Evolutionary conservation across 2,888 invertebrate species (phyloP).

Genomic region (Lacanobia wlatinum): DNA sequence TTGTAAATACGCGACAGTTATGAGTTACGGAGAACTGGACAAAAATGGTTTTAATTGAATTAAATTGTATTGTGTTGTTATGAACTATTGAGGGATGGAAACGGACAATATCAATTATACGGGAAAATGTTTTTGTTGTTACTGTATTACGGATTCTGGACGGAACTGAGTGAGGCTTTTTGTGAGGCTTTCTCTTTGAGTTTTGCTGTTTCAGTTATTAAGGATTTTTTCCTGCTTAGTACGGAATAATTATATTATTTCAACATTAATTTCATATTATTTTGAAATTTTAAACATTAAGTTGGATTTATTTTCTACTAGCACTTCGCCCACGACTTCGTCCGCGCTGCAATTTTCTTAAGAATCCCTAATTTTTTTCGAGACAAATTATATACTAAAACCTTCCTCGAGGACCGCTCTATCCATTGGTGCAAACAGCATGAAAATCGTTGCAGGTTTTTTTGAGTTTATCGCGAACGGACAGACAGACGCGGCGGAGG

Average conservation of each 20-base stretch:
- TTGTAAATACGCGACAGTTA: slow-evolving; percentile 57
- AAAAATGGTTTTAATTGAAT: slow-evolving; percentile 64
- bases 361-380: too few species aligned
- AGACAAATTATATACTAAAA: too few species aligned
- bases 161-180: slow-evolving; percentile 6
- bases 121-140: slow-evolving; percentile 38
- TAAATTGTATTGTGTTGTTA: slow-evolving; percentile 56
- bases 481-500: too few species aligned
- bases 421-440: too few species aligned
- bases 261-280: too few species aligned
- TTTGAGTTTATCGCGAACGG: too few species aligned
- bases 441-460: too few species aligned
- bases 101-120: slow-evolving; percentile 51
- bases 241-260: not conserved
- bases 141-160: not conserved
- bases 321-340: too few species aligned
- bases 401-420: too few species aligned
- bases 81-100: slow-evolving; percentile 32
- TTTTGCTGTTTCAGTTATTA: slow-evolving; percentile 1
- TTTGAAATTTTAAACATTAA: not conserved
- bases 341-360: too few species aligned
- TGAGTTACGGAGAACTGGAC: slow-evolving; percentile 57
- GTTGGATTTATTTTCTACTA: not conserved
- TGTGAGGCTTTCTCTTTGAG: not conserved
- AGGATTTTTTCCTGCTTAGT: not conserved